Base-by-base conservation (phyloP, 2,888 invertebrate species). In the Drosophila leonis region DNA sequence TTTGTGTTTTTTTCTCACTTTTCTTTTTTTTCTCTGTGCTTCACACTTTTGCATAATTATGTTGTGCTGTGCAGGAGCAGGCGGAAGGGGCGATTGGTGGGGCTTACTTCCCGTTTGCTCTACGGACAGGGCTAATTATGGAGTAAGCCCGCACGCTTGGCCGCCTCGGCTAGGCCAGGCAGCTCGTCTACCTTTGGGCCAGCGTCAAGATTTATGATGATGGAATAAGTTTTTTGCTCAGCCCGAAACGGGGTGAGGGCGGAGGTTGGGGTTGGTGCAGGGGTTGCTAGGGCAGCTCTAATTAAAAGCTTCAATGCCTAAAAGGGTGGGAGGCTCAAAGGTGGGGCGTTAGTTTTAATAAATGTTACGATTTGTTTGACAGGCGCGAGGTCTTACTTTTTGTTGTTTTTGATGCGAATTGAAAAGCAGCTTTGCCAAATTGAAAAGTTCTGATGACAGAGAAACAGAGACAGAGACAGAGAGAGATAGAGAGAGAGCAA, bases 31-130 rank as follows among this genome's bases (percentile, higher is more conserved):
- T 46, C 44, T 44, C 64, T 41, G 42, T 31, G 39, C 37, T 60
- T 88, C 83, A 89, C 88, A 89, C 87, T 89, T 83, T 83, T 78
- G 84, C 84, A 84, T 87, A 89, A 87, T 85, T 89, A 88, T 79
- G 84, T 75, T 76, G 75, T 70, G 78, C 57, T 70, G 54, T 51
- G 75, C 27, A 9, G 51, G 24, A 35, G 35, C 15, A 29, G 29
- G 39, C 48, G n/a, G 29, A 12, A 27, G 59, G 35, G 37, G 46
- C 54, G 27, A 37, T 46, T 35, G 62, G 42, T 39, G 24, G 49
- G 51, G 67, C 51, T 64, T 59, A 75, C 49, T 75, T 66, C 72
- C 69, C 66, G 65, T 70, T 74, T 71, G 59, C 73, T 55, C 70
- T 66, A 79, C 63, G 65, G 52, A 74, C 79, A 63, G 49, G 68